Base-by-base conservation (phyloP, 2,888 invertebrate genomes). In the Spialia ferax region DNA sequence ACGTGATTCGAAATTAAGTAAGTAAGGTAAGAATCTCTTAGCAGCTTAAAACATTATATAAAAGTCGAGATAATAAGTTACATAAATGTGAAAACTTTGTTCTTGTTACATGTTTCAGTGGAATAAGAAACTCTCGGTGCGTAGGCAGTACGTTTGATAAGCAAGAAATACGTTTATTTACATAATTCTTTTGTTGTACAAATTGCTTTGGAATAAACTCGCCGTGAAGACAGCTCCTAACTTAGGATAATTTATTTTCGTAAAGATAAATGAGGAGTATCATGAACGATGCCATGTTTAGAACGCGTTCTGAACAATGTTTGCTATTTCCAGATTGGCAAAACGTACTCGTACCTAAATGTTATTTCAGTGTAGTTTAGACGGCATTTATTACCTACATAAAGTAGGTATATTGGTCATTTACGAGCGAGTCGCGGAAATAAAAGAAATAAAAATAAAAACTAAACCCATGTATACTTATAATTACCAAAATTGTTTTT, bases 151-250 rank as follows among this genome's bases (percentile, higher is more conserved):
- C 54, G 6, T 54, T 54, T 54, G 23, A 15, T 54, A 50, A 50
- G 50, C 50, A 50, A 23, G 50, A 20, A n/a, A n/a, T 20, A 50
- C 23, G n/a, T 54, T 2, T 54, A 54, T 54, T 54, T 54, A 54
- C 54, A 26, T 54, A 54, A 54, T 29, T 54, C 7, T 54, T 29
- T 1, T 26, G 15, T 15, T 23, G 6, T 8, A 23, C 22, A 13
- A 23, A 50, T 4, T 50, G 22, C 13, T 22, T 50, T 50, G 22
- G 50, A 50, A 50, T 50, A 50, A 50, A 50, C 23, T 50, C 8
- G 13, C 1, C 20, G 50, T 23, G n/a, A 20, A 50, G 22, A 50
- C 50, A 50, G 7, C 10, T 23, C 23, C 5, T 13, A 23, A 52
- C 50, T 20, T 50, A 22, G 54, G 54, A 23, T 29, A n/a, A 15